Base-by-base conservation (phyloP, 2,888 invertebrate species). In the Microdon myrmicae region DNA sequence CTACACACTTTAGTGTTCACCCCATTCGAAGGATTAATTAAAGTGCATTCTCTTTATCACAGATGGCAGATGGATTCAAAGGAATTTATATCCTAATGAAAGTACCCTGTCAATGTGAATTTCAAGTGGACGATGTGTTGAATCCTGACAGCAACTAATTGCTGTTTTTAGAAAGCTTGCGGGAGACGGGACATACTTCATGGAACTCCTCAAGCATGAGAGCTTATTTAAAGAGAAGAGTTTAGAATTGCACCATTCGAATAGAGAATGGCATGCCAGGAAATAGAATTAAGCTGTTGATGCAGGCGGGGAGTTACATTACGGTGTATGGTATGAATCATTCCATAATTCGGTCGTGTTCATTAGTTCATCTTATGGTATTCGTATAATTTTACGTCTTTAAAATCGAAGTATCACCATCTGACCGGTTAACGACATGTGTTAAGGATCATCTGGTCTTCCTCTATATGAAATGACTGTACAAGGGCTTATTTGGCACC, bases 11-110 rank as follows among this genome's bases (percentile, higher is more conserved):
- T 55, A 47, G 47, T 55, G 45, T 41, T 47, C 34, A 34, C 41
- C 39, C 55, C 55, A 55, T 55, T 55, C 45, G 28, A 47, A 47
- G 47, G 55, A 55, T 55, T 55, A 55, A 55, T 55, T 55, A 39
- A 55, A 55, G 55, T 55, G 55, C 55, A 55, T 39, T 47, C 55
- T 39, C 55, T 47, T 54, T 55, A 55, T 45, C 55, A 47, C 47
- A 16, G 38, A 39, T 38, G 55, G 37, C 37, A 53, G 17, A 44
- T 25, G 12, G 34, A 20, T n/a, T n/a, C n/a, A n/a, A n/a, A n/a
- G n/a, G n/a, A n/a, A n/a, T n/a, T n/a, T n/a, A n/a, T n/a, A n/a
- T n/a, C n/a, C n/a, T n/a, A n/a, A n/a, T n/a, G n/a, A n/a, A n/a
- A n/a, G n/a, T n/a, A n/a, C n/a, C n/a, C n/a, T n/a, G n/a, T n/a